Conservation (phyloP, 92 coral and sea anemone species). For the Siderastrea siderea region DNA sequence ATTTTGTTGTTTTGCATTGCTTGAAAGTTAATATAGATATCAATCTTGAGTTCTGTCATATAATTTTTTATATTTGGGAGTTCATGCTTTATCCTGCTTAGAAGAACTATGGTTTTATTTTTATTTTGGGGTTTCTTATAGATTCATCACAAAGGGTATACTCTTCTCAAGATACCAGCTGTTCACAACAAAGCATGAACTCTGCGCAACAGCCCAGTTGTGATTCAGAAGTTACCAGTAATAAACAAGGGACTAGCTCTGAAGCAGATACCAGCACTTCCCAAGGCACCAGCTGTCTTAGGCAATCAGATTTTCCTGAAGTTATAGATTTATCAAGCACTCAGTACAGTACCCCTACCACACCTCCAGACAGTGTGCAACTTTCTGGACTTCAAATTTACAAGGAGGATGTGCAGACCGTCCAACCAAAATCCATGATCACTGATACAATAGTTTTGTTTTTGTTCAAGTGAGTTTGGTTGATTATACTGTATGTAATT, state of each 20-base stretch:
- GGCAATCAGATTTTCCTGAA: conserved; percentile 43
- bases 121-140: neutral
- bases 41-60: conserved; percentile 18
- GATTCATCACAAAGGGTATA: conserved; percentile 18
- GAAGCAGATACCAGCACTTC: neutral
- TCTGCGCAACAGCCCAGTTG: conserved; percentile 51
- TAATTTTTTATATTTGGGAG: neutral
- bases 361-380: conserved; percentile 55
- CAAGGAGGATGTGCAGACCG: conserved; percentile 67
- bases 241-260: neutral
- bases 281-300: conserved; percentile 15
- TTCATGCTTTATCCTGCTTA: neutral
- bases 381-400: conserved; percentile 65
- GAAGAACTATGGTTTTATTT: too few species aligned
- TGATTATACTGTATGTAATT: neutral
- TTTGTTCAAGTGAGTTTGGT: conserved; percentile 45
- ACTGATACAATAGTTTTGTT: conserved; percentile 79
- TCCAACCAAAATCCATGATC: conserved; percentile 73
- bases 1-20: conserved; percentile 24
- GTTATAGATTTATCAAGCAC: conserved; percentile 35
- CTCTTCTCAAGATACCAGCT: conserved; percentile 41
- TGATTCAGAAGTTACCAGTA: conserved; percentile 13
- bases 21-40: conserved; percentile 1
- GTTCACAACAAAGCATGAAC: conserved; percentile 42
- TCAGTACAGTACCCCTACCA: conserved; percentile 36